These are phyloP conservation scores for Malacosoma neustria DNA, from an alignment of 2,888 invertebrate genomes.

Conservation along the genomic window DNA sequence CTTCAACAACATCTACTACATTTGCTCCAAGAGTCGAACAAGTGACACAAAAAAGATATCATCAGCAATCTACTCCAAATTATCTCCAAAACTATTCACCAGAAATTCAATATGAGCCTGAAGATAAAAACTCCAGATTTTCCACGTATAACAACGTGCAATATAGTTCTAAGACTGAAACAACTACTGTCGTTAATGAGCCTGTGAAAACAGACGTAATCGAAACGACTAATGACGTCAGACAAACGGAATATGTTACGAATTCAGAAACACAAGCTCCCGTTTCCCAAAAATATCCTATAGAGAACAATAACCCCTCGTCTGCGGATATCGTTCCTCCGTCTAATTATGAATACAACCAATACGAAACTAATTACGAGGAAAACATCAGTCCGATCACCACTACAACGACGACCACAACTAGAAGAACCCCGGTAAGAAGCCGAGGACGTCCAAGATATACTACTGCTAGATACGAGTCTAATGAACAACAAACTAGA, in stretches of 20 bases:
- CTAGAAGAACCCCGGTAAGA: conserved; percentile 44
- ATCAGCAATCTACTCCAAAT: conserved; percentile 38
- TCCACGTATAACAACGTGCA: conserved; percentile 39
- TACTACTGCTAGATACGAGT: conserved; percentile 49
- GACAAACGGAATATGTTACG: conserved; percentile 25
- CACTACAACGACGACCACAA: conserved; percentile 46
- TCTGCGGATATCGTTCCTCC: conserved; percentile 26
- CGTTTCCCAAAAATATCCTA: conserved; percentile 23
- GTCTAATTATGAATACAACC: conserved; percentile 34
- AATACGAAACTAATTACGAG: conserved; percentile 31
- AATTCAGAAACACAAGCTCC: conserved; percentile 29
- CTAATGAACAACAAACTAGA: conserved; percentile 52
- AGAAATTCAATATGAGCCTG: conserved; percentile 55
- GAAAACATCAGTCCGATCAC: conserved; percentile 27
- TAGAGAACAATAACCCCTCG: conserved; percentile 25
- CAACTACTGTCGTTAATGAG: conserved; percentile 19
- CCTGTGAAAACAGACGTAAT: conserved; percentile 15
- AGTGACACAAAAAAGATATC: conserved; percentile 34
- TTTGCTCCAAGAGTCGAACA: conserved; percentile 27
- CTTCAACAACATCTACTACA: conserved; percentile 22
- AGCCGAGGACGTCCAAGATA: conserved; percentile 55
- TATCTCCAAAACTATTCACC: conserved; percentile 53
- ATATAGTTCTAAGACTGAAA: conserved; percentile 33
- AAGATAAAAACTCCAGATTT: conserved; percentile 39
- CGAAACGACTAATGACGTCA: conserved; percentile 10